Conservation (phyloP, 1,140 invertebrate genomes). For the Drosophila erecta region DNA sequence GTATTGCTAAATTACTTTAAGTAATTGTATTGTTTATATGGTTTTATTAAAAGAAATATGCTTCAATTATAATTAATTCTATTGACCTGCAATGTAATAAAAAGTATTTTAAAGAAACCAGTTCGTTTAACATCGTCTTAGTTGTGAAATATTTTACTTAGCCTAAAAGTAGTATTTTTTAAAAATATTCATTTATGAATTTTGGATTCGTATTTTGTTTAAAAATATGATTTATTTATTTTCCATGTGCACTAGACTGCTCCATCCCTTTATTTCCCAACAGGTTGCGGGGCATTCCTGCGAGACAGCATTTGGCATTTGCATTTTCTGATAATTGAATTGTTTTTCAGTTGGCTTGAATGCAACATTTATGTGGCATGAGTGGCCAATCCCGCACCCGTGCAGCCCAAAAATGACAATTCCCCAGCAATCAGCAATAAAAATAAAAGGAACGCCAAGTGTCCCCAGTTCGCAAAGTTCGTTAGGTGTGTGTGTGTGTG, state of each 20-base stretch:
- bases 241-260: not conserved
- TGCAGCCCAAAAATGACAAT: slow-evolving; percentile 62
- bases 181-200: too few relatives aligned
- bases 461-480: slow-evolving; percentile 22
- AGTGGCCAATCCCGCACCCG: slow-evolving; percentile 56
- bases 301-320: slow-evolving; percentile 73
- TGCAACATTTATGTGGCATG: slow-evolving; percentile 78
- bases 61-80: too few relatives aligned
- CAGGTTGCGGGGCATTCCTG: slow-evolving; percentile 49
- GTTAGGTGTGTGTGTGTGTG: too few relatives aligned
- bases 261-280: slow-evolving; percentile 1
- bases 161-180: too few relatives aligned
- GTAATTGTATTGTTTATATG: too few relatives aligned
- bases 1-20: too few relatives aligned
- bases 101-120: too few relatives aligned
- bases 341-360: slow-evolving; percentile 69
- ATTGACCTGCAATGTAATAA: too few relatives aligned
- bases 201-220: too few relatives aligned
- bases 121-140: too few relatives aligned
- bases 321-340: slow-evolving; percentile 78
- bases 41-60: too few relatives aligned
- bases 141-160: too few relatives aligned
- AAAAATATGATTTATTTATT: not conserved
- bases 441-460: slow-evolving; percentile 62
- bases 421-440: slow-evolving; percentile 30